Conservation (phyloP, 2,113 vertebrate species). For the Danionella cerebrum region DNA sequence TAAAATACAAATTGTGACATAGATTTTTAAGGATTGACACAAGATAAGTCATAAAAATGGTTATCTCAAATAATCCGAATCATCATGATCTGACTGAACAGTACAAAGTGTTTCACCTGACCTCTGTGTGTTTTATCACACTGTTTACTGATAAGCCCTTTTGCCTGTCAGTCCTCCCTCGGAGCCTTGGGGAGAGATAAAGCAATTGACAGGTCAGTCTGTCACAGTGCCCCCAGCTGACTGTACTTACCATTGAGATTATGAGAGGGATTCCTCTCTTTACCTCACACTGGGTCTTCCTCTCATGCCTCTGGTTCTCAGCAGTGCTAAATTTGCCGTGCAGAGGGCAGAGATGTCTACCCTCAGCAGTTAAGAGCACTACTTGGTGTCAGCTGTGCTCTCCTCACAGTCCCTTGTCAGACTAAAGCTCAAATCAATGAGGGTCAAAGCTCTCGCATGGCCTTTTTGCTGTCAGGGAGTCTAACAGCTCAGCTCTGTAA, state of each 20-base stretch:
- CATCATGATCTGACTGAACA: background rate
- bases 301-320: background rate
- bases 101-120: background rate
- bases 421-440: slow-evolving; percentile 48
- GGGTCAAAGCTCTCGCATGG: slow-evolving; percentile 41
- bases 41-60: no score
- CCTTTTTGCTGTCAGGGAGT: slow-evolving; percentile 1
- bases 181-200: slow-evolving; percentile 6
- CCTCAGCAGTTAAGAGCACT: slow-evolving; percentile 8
- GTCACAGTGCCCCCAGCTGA: slow-evolving; percentile 6
- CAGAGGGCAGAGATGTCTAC: slow-evolving; percentile 24
- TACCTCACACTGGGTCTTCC: slow-evolving; percentile 1
- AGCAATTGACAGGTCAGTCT: slow-evolving; percentile 17
- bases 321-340: slow-evolving; percentile 9
- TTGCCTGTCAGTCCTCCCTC: background rate
- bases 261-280: slow-evolving; percentile 49
- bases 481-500: slow-evolving; percentile 8
- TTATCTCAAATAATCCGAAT: background rate
- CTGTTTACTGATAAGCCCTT: background rate
- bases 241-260: slow-evolving; percentile 39
- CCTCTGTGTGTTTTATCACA: background rate
- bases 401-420: slow-evolving; percentile 47
- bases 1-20: no score
- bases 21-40: no score
- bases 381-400: slow-evolving; percentile 14